phyloP scores from a whole-genome alignment of 2,113 vertebrate species.

The Scomber scombrus region DNA sequence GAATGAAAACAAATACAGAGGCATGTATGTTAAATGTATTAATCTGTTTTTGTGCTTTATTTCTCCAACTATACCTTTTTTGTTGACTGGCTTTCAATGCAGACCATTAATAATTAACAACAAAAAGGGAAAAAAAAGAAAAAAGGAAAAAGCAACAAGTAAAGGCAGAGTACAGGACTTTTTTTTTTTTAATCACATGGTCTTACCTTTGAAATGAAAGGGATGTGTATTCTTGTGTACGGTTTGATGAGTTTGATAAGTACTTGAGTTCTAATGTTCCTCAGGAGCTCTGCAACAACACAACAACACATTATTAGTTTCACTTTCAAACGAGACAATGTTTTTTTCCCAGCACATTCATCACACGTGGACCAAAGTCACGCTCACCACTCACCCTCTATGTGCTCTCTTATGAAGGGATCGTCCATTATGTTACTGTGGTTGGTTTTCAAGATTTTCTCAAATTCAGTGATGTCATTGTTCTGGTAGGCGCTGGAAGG shows the following conservation, averaged over 20 bases:
- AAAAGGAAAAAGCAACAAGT: not conserved
- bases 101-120: not conserved
- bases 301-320: slow-evolving; percentile 54
- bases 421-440: slow-evolving; percentile 99
- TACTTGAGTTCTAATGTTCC: slow-evolving; percentile 99
- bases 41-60: not conserved
- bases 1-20: too few relatives aligned
- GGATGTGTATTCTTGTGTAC: slow-evolving; percentile 99
- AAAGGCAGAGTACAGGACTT: not conserved
- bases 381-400: slow-evolving; percentile 91
- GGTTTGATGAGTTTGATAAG: slow-evolving; percentile 99
- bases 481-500: slow-evolving; percentile 98
- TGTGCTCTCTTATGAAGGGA: slow-evolving; percentile 99
- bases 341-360: not conserved
- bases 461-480: slow-evolving; percentile 99
- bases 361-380: slow-evolving; percentile 11
- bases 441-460: slow-evolving; percentile 99
- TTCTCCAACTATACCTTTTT: not conserved
- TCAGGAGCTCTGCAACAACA: slow-evolving; percentile 92
- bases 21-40: too few relatives aligned
- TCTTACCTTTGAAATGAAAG: slow-evolving; percentile 99
- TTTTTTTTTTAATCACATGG: not conserved
- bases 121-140: not conserved
- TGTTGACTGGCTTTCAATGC: not conserved
- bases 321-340: not conserved